Evolutionary conservation across 1,140 invertebrate species (phyloP), one percentile per base, ranked within the genome.

Genomic region (Drosophila novamexicana): DNA sequence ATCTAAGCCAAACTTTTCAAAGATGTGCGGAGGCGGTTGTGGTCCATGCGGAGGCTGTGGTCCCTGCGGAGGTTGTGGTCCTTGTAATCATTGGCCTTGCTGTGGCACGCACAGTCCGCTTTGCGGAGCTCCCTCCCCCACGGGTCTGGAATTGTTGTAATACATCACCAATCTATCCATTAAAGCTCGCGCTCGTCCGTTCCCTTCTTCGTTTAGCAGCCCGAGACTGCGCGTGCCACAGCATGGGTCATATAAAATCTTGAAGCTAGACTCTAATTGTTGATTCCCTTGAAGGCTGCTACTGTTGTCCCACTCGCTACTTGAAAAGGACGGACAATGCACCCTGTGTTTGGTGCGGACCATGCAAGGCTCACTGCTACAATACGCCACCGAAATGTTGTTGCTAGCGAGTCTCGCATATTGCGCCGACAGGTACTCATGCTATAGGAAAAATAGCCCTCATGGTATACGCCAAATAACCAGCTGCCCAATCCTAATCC

Each of bases 281-380:
- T 4, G 0, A 10, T 18, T 37, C 8, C 8, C 8, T 36, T 53
- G 10, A n/a, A 50, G 47, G 10, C 34, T n/a, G 34, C n/a, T 14
- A 6, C 8, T 14, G 8, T 4, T 54, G 52, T 10, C 52, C 34
- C 34, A 6, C 49, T 10, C 34, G 52, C 53, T 53, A 16, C 45
- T 56, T 59, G 42, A 59, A 12, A 14, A 45, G 40, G 36, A 34
- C 32, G 18, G 57, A 47, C 2, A 32, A 78, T 37, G n/a, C 44
- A 14, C 77, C 81, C 3, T 91, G 90, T 53, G 71, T 71, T 7
- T 91, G 90, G 90, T 90, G 83, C 56, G 77, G 58, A 3, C 86
- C 90, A 9, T 91, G 90, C 67, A 91, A 90, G 66, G 90, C 90
- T 32, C 90, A 91, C 42, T 91, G 90, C 61, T 91, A 91, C 69